Base-by-base conservation (phyloP, 2,888 invertebrate species). In the Epirrhoe alternata region DNA sequence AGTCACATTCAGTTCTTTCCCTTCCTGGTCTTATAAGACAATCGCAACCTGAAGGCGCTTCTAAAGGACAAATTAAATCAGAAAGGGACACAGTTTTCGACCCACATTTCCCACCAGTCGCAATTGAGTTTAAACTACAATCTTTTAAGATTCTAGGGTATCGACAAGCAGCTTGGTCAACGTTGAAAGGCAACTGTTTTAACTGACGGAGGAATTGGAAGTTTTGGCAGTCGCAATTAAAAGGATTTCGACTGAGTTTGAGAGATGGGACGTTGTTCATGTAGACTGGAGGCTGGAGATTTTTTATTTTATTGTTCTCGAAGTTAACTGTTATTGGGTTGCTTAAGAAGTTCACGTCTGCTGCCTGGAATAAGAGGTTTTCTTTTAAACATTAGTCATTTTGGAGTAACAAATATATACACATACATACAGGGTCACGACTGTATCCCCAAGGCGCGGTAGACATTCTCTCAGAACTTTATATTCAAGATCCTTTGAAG, bases 201-300 rank as follows among this genome's bases (percentile, higher is more conserved):
- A 73, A 52, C 6, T 63, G 10, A 1, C 31, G 35, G 8, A 69
- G 54, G 17, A 74, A 52, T 1, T 56, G 5, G 67, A 63, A 71
- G 5, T 75, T 47, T 0, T 24, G 2, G 42, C 76, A 77, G 64
- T 77, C 72, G 64, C 76, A 77, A 17, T 33, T n/a, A 56, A 70
- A 69, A 0, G 77, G 77, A 49, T 77, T 77, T 7, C 68, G 17
- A 12, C 63, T 72, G 1, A 77, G 68, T 0, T 12, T 16, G 0
- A 63, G 45, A 5, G 51, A 33, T 10, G 60, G 38, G 31, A 6
- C 10, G 1, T n/a, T 12, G 12, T 5, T 31, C 31, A 24, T 50
- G 42, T 16, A 24, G 6, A 0, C 4, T 5, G 53, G 38, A 2
- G 35, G 50, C 6, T 10, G 1, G 16, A 74, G 8, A 2, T 42